Base-by-base conservation (phyloP, 2,797 vertebrate genomes). In the Dallia pectoralis region DNA sequence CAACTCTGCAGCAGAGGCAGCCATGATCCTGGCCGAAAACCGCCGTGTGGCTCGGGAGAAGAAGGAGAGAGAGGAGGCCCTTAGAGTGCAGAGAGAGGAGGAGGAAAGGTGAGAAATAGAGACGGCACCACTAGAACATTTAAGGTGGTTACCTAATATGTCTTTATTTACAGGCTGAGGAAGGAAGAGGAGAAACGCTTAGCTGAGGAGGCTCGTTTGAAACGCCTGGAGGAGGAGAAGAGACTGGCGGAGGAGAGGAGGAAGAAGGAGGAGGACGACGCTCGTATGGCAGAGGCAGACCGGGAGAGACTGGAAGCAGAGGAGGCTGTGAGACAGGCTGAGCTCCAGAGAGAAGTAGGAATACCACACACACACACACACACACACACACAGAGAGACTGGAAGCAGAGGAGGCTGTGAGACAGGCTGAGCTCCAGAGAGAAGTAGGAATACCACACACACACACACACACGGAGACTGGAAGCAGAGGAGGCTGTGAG, bases 21-120 rank as follows among this genome's bases (percentile, higher is more conserved):
- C 94, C 16, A 96, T 95, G 91, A 94, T 96, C 83, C 89, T 97
- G 85, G 90, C 95, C 0, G 95, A 96, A 87, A 96, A 95, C 77
- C 93, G 94, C 4, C 92, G 95, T 49, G 85, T 96, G 78, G 94
- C 94, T 72, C 91, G 93, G n/a, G 96, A 96, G 82, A 95, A 96
- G 74, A 95, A 94, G 62, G 94, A 96, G 72, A 91, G 86, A 44
- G 94, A 96, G 78, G 95, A 95, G 79, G 93, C 90, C 81, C 94
- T 95, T 71, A 89, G 91, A 80, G 67, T 93, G 75, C 94, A 95
- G 82, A 94, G 82, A 65, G 94, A 96, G 82, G 93, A 93, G 36
- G 95, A 96, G 77, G 93, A 95, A 82, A 96, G 87, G 97, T 98
- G 82, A 90, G 86, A 0, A 22, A 33, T 12, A 25, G 19, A 61